These are phyloP conservation scores for Rhadinocentrus ornatus DNA, from an alignment of 2,797 vertebrate species.

Conservation along the genomic window DNA sequence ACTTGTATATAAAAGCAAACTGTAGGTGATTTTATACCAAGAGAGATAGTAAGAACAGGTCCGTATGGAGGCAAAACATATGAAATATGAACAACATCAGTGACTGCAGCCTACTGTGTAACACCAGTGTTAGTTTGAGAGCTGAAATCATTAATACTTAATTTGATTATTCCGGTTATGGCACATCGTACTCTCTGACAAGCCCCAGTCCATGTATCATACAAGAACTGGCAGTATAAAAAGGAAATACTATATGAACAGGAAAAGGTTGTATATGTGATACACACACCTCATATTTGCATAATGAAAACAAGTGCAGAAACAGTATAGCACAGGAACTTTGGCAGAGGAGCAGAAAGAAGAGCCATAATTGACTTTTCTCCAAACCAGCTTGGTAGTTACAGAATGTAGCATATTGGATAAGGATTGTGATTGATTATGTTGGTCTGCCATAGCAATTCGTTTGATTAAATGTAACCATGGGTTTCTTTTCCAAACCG, in stretches of 20 bases:
- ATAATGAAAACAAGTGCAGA: constrained; percentile 74
- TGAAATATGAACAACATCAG: constrained; percentile 68
- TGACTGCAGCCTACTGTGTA: constrained; percentile 61
- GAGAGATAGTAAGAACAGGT: constrained; percentile 44
- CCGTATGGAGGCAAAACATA: constrained; percentile 53
- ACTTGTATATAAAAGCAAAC: constrained; percentile 42
- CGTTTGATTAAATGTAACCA: constrained; percentile 98
- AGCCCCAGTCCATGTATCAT: constrained; percentile 55
- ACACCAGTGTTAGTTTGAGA: constrained; percentile 64
- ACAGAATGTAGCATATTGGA: constrained; percentile 86
- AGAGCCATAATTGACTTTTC: constrained; percentile 75
- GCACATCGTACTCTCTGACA: constrained; percentile 56
- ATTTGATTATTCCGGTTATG: constrained; percentile 73
- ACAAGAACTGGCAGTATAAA: constrained; percentile 48
- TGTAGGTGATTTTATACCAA: constrained; percentile 51
- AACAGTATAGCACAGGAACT: constrained; percentile 64
- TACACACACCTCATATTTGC: constrained; percentile 59
- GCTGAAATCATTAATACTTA: constrained; percentile 75
- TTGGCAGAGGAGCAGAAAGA: constrained; percentile 63
- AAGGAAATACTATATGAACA: constrained; percentile 20
- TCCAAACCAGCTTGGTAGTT: constrained; percentile 80
- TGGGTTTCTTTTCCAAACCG: constrained; percentile 92
- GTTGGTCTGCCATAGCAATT: constrained; percentile 90
- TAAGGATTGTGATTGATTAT: constrained; percentile 87
- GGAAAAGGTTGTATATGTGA: constrained; percentile 43